A percentile compares a stretch with the other conserved stretches of the same genome.
Evolutionary conservation across 2,797 vertebrate species (phyloP).

Genomic region (Phrynocephalus vlangalii): DNA sequence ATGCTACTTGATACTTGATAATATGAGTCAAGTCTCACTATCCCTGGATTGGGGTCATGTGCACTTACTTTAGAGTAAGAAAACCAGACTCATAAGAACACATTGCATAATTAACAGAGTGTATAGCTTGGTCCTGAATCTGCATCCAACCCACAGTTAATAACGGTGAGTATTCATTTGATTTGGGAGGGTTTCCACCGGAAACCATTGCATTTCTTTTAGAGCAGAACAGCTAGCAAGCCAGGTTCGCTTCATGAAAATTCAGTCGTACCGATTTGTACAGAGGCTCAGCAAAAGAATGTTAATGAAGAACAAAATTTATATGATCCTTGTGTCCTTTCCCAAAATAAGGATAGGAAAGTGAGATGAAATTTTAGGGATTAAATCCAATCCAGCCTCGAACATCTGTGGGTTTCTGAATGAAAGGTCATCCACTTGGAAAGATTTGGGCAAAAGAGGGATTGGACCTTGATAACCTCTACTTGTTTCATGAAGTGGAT

Average conservation of each 20-base stretch:
- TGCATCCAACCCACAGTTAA: background rate
- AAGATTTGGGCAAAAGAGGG: background rate
- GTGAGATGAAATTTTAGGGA: background rate
- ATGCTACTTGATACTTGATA: background rate
- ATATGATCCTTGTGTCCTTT: background rate
- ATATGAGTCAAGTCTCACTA: background rate
- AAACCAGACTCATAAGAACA: background rate
- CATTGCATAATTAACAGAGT: background rate
- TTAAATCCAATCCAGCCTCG: background rate
- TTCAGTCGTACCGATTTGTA: background rate
- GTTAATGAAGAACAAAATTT: background rate
- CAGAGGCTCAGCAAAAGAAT: background rate
- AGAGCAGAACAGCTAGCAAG: background rate
- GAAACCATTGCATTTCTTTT: constrained; percentile 64
- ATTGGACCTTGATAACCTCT: background rate
- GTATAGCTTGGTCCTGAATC: background rate
- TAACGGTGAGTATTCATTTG: constrained; percentile 29
- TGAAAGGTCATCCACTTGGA: background rate
- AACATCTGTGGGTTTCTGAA: background rate
- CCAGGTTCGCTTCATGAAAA: constrained; percentile 34
- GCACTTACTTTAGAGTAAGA: too few species aligned
- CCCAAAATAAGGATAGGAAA: background rate
- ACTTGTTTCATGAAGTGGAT: background rate
- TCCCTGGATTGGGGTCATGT: too few species aligned
- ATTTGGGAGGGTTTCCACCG: constrained; percentile 43